A percentile compares a stretch with the other conserved stretches of the same genome.
Evolutionary conservation across 2,888 invertebrate genomes (phyloP).

Genomic region (Cephus runcator): DNA sequence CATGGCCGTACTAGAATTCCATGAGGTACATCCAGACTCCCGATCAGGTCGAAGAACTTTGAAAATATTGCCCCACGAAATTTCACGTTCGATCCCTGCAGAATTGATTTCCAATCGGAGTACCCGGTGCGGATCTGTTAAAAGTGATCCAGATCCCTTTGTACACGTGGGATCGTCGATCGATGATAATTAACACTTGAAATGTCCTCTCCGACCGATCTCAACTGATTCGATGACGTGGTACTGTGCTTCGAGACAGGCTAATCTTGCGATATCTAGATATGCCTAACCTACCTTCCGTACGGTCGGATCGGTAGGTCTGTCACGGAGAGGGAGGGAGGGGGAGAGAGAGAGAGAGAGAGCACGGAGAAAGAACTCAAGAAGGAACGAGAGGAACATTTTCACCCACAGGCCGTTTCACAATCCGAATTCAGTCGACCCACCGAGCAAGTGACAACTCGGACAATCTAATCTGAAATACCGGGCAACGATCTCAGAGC

Average conservation of each 20-base stretch:
- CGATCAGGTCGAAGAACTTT: background rate
- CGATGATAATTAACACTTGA: slow-evolving; percentile 51
- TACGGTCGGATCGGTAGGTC: background rate
- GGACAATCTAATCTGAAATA: slow-evolving; percentile 3
- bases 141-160: too few relatives aligned
- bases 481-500: background rate
- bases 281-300: background rate
- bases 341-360: background rate
- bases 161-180: slow-evolving; percentile 41
- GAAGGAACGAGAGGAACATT: background rate
- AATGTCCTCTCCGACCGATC: slow-evolving; percentile 45
- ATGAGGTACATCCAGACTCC: too few relatives aligned
- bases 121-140: too few relatives aligned
- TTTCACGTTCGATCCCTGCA: background rate
- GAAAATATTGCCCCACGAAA: background rate
- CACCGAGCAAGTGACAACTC: slow-evolving; percentile 2
- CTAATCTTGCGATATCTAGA: too few relatives aligned
- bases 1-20: background rate
- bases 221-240: background rate
- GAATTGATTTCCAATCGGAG: too few relatives aligned
- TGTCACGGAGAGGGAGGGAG: background rate
- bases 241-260: background rate
- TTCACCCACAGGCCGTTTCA: slow-evolving; percentile 2
- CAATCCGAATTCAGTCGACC: background rate
- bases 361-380: background rate